These are phyloP conservation scores for Parauchenoglanis punctatus DNA, from an alignment of 2,797 vertebrate species.

Conservation along the genomic window DNA sequence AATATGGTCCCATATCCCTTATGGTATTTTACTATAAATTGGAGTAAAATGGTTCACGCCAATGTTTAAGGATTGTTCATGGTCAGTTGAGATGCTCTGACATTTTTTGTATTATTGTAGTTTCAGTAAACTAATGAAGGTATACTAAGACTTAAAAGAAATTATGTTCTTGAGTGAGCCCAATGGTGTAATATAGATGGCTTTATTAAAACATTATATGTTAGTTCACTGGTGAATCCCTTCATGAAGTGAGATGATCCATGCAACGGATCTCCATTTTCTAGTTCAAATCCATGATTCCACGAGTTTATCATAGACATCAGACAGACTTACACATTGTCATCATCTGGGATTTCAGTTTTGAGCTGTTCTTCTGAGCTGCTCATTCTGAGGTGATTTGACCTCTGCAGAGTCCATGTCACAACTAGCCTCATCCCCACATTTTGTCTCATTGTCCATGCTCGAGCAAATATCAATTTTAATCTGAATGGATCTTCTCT, in stretches of 20 bases:
- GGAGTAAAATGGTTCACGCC: not conserved
- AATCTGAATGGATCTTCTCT: not conserved
- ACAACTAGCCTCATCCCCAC: not conserved
- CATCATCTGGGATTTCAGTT: not conserved
- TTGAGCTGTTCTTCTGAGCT: no score
- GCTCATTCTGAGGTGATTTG: not conserved
- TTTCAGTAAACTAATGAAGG: not conserved
- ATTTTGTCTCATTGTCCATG: not conserved
- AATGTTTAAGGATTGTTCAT: no score
- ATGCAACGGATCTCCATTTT: not conserved
- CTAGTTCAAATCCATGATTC: not conserved
- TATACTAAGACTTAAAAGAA: not conserved
- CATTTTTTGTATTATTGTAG: not conserved
- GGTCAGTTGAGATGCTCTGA: not conserved
- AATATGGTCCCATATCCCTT: not conserved
- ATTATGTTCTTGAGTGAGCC: not conserved
- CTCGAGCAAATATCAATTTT: not conserved
- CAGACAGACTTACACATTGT: not conserved
- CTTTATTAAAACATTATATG: not conserved
- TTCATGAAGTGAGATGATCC: not conserved
- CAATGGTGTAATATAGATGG: not conserved
- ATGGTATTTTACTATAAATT: not conserved
- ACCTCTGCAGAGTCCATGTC: not conserved
- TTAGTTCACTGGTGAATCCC: not conserved
- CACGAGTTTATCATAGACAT: not conserved